A percentile compares a stretch with the other conserved stretches of the same genome.
These are phyloP conservation scores for Acanthopleura granulata DNA, from an alignment of 2,888 invertebrate species.

Conservation along the genomic window DNA sequence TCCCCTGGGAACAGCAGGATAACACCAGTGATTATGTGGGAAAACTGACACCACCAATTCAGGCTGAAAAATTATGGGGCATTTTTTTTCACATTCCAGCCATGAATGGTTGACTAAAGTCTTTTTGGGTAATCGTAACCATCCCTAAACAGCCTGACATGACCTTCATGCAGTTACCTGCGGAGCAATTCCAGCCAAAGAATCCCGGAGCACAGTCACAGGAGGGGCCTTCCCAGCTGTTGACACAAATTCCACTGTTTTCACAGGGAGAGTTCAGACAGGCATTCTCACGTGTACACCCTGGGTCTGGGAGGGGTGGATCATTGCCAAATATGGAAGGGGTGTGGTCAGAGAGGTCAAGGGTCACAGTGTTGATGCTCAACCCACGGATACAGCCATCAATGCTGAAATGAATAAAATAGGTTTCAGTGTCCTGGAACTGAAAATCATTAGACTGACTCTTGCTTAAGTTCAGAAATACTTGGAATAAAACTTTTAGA, in stretches of 20 bases:
- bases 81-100: too few species aligned
- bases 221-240: slow-evolving; percentile 43
- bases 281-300: slow-evolving; percentile 52
- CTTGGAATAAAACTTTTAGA: too few species aligned
- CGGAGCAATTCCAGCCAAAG: slow-evolving; percentile 46
- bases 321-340: slow-evolving; percentile 55
- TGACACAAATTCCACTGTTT: slow-evolving; percentile 43
- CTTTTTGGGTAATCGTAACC: too few species aligned
- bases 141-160: neutral
- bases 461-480: too few species aligned
- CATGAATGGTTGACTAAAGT: too few species aligned
- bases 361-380: slow-evolving; percentile 41
- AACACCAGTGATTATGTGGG: too few species aligned
- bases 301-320: slow-evolving; percentile 46
- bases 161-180: slow-evolving; percentile 38
- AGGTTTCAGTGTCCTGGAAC: too few species aligned
- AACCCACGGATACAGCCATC: slow-evolving; percentile 59
- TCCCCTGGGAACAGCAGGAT: too few species aligned
- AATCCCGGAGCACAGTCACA: slow-evolving; percentile 51
- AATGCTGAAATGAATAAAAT: slow-evolving; percentile 43
- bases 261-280: slow-evolving; percentile 51
- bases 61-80: too few species aligned
- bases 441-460: too few species aligned
- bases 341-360: slow-evolving; percentile 41
- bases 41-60: too few species aligned